Conservation (phyloP, 2,888 invertebrate genomes). For the Perizoma flavofasciatum region DNA sequence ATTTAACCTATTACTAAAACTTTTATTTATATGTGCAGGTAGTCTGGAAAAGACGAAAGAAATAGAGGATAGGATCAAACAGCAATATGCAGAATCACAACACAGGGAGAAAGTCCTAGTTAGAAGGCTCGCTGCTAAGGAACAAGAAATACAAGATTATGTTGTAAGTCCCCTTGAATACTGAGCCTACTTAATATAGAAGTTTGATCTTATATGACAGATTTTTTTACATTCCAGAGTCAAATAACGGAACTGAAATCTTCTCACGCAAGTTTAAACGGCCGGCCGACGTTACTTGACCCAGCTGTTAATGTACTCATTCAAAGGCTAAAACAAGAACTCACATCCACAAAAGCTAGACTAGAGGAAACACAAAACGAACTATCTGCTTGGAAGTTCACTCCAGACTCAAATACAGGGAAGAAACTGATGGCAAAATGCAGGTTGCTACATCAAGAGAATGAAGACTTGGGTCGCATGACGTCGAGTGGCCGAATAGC, state of each 20-base stretch:
- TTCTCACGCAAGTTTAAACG: constrained; percentile 93
- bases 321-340: constrained; percentile 94
- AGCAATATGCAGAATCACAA: constrained; percentile 93
- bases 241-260: constrained; percentile 97
- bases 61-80: constrained; percentile 90
- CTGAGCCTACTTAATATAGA: background rate
- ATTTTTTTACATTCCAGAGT: constrained; percentile 84
- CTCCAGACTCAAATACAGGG: constrained; percentile 99
- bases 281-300: constrained; percentile 89
- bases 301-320: constrained; percentile 98
- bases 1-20: constrained; percentile 17
- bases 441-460: constrained; percentile 96
- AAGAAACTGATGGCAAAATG: constrained; percentile 99
- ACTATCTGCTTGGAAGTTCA: constrained; percentile 99
- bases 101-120: constrained; percentile 96
- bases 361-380: constrained; percentile 99
- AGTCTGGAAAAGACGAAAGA: constrained; percentile 89
- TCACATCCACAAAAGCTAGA: constrained; percentile 94
- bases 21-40: constrained; percentile 76
- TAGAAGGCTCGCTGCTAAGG: constrained; percentile 96
- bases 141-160: constrained; percentile 98
- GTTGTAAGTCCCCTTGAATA: constrained; percentile 86
- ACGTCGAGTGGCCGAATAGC: constrained; percentile 97
- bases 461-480: constrained; percentile 98
- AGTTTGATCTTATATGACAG: background rate